Conservation (phyloP, 2,888 invertebrate species). For the Cephus rjabovi region DNA sequence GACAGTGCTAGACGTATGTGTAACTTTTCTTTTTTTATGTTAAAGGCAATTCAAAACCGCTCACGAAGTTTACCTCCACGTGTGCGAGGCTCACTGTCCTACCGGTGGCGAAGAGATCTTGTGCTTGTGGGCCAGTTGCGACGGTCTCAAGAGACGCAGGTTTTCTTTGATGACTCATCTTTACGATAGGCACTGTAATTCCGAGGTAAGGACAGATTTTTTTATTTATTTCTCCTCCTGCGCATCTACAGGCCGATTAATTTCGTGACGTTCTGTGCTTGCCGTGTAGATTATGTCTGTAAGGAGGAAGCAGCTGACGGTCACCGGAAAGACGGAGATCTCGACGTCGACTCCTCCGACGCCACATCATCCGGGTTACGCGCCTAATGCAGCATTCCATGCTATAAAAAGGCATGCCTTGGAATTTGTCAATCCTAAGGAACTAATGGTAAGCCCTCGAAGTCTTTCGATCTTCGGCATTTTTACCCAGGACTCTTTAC, state of each 20-base stretch:
- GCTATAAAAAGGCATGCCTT: constrained; percentile 96
- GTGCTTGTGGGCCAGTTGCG: constrained; percentile 93
- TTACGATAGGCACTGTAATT: constrained; percentile 93
- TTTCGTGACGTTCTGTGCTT: not conserved
- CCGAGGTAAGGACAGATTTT: constrained; percentile 71
- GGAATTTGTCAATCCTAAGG: constrained; percentile 90
- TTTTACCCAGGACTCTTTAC: not conserved
- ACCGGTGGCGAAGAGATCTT: constrained; percentile 78
- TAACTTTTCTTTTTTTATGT: constrained; percentile 29
- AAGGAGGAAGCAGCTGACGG: constrained; percentile 59
- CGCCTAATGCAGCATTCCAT: constrained; percentile 94
- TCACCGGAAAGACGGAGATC: constrained; percentile 62
- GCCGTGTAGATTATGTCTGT: constrained; percentile 53
- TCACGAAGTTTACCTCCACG: constrained; percentile 88
- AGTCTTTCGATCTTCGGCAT: not conserved
- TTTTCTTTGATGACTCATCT: constrained; percentile 98
- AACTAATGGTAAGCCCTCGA: constrained; percentile 78
- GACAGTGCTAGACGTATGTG: not conserved
- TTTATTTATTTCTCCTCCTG: not conserved
- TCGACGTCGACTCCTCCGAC: constrained; percentile 68
- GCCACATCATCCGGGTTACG: constrained; percentile 86
- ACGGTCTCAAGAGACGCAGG: constrained; percentile 87
- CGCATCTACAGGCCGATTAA: not conserved
- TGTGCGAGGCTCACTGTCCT: constrained; percentile 87
- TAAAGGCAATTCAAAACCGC: constrained; percentile 79